Conservation (phyloP, 2,888 invertebrate species). For the Drosophila dives region DNA sequence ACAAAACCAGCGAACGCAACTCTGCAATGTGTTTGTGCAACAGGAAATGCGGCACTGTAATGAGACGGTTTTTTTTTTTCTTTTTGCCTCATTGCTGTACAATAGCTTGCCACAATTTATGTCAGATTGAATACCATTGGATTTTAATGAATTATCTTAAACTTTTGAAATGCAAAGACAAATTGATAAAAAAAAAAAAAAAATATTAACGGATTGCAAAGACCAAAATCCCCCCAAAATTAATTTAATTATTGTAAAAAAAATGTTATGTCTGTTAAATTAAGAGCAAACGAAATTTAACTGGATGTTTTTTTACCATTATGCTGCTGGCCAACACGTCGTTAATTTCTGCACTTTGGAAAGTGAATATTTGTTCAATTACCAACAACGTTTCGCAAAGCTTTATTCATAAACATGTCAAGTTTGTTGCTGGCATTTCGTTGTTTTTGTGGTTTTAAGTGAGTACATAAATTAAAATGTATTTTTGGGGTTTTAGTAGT, state of each 20-base stretch:
- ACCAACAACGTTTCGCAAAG: constrained; percentile 4
- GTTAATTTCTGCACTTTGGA: neutral
- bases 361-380: constrained; percentile 17
- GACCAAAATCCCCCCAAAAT: neutral
- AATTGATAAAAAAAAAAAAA: neutral
- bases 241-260: neutral
- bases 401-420: constrained; percentile 22
- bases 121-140: neutral
- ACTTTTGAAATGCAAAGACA: neutral
- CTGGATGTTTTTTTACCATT: neutral
- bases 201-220: neutral
- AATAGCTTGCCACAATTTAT: constrained; percentile 2
- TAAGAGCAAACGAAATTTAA: neutral
- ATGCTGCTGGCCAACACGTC: neutral
- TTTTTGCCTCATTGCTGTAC: constrained; percentile 23
- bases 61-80: constrained; percentile 12
- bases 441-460: constrained; percentile 26
- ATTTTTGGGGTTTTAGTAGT: constrained; percentile 22
- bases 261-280: neutral
- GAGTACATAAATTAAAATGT: constrained; percentile 45
- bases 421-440: constrained; percentile 40
- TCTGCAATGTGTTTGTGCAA: constrained; percentile 21
- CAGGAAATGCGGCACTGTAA: constrained; percentile 42
- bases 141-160: constrained; percentile 4
- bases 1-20: constrained; percentile 17